Base-by-base conservation (phyloP, 23 tunicate genomes). In the Trididemnum clinides region DNA sequence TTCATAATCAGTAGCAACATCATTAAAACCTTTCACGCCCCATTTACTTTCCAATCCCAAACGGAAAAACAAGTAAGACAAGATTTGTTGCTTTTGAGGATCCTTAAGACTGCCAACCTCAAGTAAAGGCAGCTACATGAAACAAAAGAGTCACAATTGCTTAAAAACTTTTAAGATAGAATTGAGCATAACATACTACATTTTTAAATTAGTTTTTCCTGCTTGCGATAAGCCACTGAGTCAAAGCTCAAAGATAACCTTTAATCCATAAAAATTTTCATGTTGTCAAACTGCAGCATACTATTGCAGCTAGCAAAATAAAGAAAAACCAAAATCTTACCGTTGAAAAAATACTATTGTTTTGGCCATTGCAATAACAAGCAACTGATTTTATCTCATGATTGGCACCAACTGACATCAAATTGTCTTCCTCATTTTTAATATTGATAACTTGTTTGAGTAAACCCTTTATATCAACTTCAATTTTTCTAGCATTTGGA, bases 31-130 rank as follows among this genome's bases (percentile, higher is more conserved):
- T n/a, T 29, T 29, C 12, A 5, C 7, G 6, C 38, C 10, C 80
- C 80, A 74, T 38, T 6, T 74, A 2, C 32, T 74, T 74, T 74
- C 31, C 57, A 74, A n/a, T 7, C 80, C 80, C 57, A 74, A 44
- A 37, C 58, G 27, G 38, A 15, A 29, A 20, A 74, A 25, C 10
- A 74, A 44, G 22, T 74, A 74, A 12, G 80, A 74, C 10, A 74
- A 5, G 12, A 74, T 10, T 29, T 29, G 37, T 29, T 10, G 37
- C 30, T 66, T 31, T 28, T 29, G n/a, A 66, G 6, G 30, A 37
- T 66, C 75, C 3, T 66, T 20, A 28, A 28, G 3, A 3, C 3
- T n/a, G 25, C 22, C 22, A 10, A 5, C 3, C 5, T 25, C 5
- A 12, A 59, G 25, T n/a, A 59, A 59, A 10, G 66, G 66, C 3